A percentile compares a stretch with the other conserved stretches of the same genome.
phyloP scores from a whole-genome alignment of 2,797 vertebrate species.

The Miopithecus talapoin region DNA sequence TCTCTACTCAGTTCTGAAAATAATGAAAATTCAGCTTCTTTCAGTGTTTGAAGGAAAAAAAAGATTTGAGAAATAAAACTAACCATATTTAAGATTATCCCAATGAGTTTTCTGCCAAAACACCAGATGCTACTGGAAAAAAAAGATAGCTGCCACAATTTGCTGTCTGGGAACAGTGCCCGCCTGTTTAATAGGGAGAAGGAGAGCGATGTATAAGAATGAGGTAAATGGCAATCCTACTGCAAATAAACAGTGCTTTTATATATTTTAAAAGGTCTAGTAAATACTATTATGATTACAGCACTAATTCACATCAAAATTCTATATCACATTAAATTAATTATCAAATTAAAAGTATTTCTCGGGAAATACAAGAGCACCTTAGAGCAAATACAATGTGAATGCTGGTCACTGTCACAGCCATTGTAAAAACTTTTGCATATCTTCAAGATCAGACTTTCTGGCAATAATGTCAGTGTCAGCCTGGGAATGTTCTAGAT shows the following conservation, averaged over 20 bases:
- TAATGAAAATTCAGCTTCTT: slow-evolving; percentile 56
- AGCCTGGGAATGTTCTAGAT: slow-evolving; percentile 8
- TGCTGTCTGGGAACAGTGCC: slow-evolving; percentile 65
- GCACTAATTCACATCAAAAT: not conserved
- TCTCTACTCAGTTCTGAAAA: slow-evolving; percentile 58
- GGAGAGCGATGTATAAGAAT: not conserved
- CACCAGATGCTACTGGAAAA: slow-evolving; percentile 79
- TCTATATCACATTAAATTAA: not conserved
- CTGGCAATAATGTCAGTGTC: slow-evolving; percentile 29
- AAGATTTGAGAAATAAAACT: slow-evolving; percentile 77
- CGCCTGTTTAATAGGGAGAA: not conserved
- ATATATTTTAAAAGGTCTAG: not conserved
- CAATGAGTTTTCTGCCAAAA: slow-evolving; percentile 77
- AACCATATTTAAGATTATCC: slow-evolving; percentile 78
- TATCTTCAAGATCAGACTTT: slow-evolving; percentile 24
- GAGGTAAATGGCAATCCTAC: slow-evolving; percentile 16
- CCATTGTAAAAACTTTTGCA: not conserved
- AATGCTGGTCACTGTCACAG: not conserved
- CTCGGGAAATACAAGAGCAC: not conserved
- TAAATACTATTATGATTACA: not conserved
- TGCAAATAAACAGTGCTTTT: not conserved
- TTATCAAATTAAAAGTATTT: not conserved
- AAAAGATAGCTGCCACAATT: slow-evolving; percentile 62
- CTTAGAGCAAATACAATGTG: not conserved
- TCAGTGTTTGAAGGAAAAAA: slow-evolving; percentile 32